Evolutionary conservation across 2,113 vertebrate genomes (phyloP), one percentile per base, ranked within the genome.

Genomic region (Noctilio leporinus): DNA sequence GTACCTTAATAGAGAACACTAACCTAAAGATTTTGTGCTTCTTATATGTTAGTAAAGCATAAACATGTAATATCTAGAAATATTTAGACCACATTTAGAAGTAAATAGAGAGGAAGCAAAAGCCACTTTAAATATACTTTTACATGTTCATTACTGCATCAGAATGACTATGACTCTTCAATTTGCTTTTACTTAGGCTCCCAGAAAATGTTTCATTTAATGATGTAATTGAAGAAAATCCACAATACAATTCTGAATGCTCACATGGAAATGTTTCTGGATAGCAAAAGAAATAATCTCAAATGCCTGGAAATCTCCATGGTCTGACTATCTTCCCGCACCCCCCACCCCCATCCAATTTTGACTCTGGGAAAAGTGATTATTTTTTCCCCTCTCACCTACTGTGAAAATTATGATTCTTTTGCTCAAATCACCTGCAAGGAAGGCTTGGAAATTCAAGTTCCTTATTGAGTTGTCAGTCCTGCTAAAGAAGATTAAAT

Each of bases 401-500:
- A 72, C 90, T 78, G 77, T 83, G 90, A 90, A 95, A 95, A 49
- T 92, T 91, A 91, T 51, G 72, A 84, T 77, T 92, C 59, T 93
- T 89, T 93, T 94, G 88, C 92, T 97, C 55, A 93, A 45, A 81
- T 96, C 51, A 72, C 45, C 69, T 72, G 75, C 49, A 91, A 94
- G 35, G 47, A 92, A 89, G 55, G 17, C 83, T 67, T 65, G 26
- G 73, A 95, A 83, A 70, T 83, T 92, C 73, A 7, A 33, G 78
- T 89, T 87, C 77, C 89, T 95, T 89, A 89, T 45, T 92, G 76
- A 91, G 82, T 40, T 64, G 76, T 55, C 78, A 95, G 5, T 59
- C 91, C 85, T 43, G 47, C 77, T 89, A 67, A 64, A 78, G 76
- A 92, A 90, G 85, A 97, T 91, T 89, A 95, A 97, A 93, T 93